Conservation (phyloP, 2,888 invertebrate species). For the Polyommatus icarus region DNA sequence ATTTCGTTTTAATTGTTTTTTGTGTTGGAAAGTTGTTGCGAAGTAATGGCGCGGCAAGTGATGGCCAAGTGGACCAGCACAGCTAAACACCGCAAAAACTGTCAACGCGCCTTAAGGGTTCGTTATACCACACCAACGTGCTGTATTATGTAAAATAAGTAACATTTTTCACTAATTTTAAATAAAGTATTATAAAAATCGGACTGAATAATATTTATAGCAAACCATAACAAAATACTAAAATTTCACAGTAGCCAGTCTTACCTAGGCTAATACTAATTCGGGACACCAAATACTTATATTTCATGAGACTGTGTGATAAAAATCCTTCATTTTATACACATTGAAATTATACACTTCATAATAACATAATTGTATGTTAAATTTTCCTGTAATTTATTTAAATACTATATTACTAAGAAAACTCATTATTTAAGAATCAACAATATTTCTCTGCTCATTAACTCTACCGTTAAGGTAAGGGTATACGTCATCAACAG, state of each 20-base stretch:
- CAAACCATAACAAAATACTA: no score
- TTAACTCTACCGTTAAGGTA: neutral
- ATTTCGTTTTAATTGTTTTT: slow-evolving; percentile 28
- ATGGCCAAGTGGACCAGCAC: slow-evolving; percentile 3
- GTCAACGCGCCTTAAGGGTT: neutral
- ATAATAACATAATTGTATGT: no score
- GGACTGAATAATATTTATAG: no score
- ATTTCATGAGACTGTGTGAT: no score
- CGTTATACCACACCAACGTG: neutral
- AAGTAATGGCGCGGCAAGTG: slow-evolving; percentile 9
- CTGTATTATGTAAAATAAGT: neutral
- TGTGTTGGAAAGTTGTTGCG: slow-evolving; percentile 21
- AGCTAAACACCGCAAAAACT: slow-evolving; percentile 23
- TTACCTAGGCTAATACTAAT: no score
- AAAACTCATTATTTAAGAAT: neutral
- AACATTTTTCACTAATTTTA: neutral
- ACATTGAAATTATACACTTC: no score
- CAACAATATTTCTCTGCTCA: neutral
- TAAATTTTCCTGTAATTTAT: no score
- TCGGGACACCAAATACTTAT: no score
- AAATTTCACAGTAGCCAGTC: no score
- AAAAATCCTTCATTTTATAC: no score
- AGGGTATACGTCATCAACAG: neutral
- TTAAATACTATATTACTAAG: no score
- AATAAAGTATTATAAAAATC: no score